Percentiles rank a stretch among this genome's conserved stretches.
Conservation (phyloP, 2,797 vertebrate species). For the Muscicapa comitata region DNA sequence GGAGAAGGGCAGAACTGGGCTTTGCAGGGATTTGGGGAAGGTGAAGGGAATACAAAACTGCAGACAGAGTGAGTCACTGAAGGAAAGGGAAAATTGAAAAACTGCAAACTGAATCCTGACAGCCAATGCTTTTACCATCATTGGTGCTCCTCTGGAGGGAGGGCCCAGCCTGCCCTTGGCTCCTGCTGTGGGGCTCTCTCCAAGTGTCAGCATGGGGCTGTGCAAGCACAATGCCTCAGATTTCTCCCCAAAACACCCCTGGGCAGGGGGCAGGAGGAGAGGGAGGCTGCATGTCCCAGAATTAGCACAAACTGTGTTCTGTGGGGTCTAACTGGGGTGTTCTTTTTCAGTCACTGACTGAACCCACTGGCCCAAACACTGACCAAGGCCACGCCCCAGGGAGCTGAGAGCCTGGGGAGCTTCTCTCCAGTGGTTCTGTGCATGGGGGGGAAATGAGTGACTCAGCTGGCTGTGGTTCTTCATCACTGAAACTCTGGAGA, state of each 20-base stretch:
- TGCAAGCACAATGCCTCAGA: neutral
- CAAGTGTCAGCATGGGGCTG: neutral
- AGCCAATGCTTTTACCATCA: neutral
- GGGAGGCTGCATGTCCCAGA: neutral
- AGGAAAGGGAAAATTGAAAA: neutral
- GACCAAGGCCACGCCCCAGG: neutral
- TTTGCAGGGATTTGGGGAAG: neutral
- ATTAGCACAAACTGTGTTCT: neutral
- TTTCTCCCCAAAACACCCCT: neutral
- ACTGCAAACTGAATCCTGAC: neutral
- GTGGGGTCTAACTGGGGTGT: neutral
- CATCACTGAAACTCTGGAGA: neutral
- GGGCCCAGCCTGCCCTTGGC: neutral
- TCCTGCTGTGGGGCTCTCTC: neutral
- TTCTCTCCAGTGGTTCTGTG: neutral
- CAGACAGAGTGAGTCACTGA: fast-evolving
- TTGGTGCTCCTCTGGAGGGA: neutral
- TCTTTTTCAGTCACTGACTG: neutral
- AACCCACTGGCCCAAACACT: neutral
- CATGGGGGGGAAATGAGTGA: neutral
- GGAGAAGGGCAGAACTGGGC: neutral
- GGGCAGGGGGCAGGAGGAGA: neutral
- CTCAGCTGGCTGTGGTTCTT: neutral
- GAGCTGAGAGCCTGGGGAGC: neutral
- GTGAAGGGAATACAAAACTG: neutral